A percentile compares a stretch with the other conserved stretches of the same genome.
phyloP scores from a whole-genome alignment of 2,888 invertebrate species.

The Siphlonurus alternatus region DNA sequence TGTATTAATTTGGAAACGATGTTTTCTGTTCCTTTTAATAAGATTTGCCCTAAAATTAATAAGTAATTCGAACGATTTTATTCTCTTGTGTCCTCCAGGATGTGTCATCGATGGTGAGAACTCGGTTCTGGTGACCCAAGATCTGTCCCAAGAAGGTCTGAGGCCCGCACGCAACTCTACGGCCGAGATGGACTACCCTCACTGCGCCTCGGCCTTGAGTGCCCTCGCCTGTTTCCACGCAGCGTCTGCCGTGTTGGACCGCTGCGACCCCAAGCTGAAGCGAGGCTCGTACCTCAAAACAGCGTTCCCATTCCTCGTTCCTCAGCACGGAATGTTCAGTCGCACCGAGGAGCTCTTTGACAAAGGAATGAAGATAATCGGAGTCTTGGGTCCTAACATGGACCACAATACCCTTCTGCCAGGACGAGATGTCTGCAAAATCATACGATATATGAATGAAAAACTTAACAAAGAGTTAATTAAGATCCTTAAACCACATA shows the following conservation, averaged over 20 bases:
- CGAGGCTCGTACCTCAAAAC: neutral
- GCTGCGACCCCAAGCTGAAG: slow-evolving; percentile 1
- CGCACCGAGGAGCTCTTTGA: neutral
- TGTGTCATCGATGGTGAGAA: neutral
- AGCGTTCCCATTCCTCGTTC: neutral
- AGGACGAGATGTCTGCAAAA: neutral
- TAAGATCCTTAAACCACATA: neutral
- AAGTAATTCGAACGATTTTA: too few species aligned
- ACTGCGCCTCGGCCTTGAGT: neutral
- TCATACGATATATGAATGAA: neutral
- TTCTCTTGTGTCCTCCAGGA: too few species aligned
- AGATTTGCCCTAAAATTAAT: too few species aligned
- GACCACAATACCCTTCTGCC: neutral
- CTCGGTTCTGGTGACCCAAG: neutral
- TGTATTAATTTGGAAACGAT: too few species aligned
- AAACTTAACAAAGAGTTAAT: neutral
- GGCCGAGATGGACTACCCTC: neutral
- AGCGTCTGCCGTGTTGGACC: neutral
- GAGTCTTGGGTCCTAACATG: neutral
- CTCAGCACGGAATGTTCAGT: neutral
- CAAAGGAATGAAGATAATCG: neutral
- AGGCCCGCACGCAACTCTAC: neutral
- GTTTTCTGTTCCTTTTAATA: too few species aligned
- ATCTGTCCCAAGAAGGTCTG: neutral
- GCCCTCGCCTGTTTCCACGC: neutral